A percentile compares a stretch with the other conserved stretches of the same genome.
Evolutionary conservation across 1,140 invertebrate species (phyloP).

Genomic region (Oryzaephilus surinamensis): DNA sequence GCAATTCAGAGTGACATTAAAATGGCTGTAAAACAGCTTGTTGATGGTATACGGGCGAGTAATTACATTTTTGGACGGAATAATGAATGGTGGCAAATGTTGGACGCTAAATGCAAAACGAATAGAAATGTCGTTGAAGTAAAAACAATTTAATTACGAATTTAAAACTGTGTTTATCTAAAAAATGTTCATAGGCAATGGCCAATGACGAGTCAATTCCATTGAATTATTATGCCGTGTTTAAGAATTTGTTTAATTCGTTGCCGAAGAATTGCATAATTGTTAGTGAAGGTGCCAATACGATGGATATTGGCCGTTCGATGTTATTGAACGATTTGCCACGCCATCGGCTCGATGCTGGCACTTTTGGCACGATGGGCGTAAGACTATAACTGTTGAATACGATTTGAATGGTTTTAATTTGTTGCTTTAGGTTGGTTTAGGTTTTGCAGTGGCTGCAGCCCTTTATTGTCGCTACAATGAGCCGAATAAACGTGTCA

Average conservation of each 20-base stretch:
- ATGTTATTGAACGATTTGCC: constrained; percentile 75
- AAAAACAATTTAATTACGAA: too few relatives aligned
- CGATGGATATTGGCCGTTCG: constrained; percentile 94
- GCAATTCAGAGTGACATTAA: constrained; percentile 31
- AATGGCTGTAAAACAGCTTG: constrained; percentile 20
- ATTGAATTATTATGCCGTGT: constrained; percentile 89
- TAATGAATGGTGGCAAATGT: constrained; percentile 46
- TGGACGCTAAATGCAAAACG: constrained; percentile 47
- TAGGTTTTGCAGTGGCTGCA: constrained; percentile 87
- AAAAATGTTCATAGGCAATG: constrained; percentile 36
- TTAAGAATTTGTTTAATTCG: constrained; percentile 62
- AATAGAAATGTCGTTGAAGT: constrained; percentile 49
- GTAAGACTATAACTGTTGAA: constrained; percentile 31
- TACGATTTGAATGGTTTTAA: background rate
- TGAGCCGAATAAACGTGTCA: constrained; percentile 67
- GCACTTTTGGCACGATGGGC: constrained; percentile 95
- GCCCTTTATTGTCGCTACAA: constrained; percentile 79
- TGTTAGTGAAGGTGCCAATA: constrained; percentile 96
- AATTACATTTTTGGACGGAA: constrained; percentile 40
- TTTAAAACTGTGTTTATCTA: too few relatives aligned
- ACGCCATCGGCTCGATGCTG: constrained; percentile 78
- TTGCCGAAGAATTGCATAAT: constrained; percentile 79
- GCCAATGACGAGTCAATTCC: constrained; percentile 56
- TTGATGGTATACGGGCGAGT: constrained; percentile 41
- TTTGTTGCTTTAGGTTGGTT: constrained; percentile 35